Percentiles rank a stretch among this genome's conserved stretches.
phyloP scores from a whole-genome alignment of 2,113 vertebrate species.

The Aegithalos caudatus region DNA sequence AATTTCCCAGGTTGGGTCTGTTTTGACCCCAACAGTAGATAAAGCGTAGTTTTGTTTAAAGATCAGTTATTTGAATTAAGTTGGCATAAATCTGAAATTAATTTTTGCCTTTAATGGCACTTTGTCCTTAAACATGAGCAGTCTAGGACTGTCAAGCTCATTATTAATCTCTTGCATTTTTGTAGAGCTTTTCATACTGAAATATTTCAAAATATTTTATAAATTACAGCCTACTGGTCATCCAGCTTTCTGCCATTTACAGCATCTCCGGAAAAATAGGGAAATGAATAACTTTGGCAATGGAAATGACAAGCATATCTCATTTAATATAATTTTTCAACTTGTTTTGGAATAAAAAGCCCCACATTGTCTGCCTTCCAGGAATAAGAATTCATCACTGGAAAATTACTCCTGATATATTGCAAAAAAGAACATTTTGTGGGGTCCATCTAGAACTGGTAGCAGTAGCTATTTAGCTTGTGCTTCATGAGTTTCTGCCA shows the following conservation, averaged over 20 bases:
- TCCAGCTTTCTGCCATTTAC: not conserved
- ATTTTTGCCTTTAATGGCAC: not conserved
- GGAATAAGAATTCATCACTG: not conserved
- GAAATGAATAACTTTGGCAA: not conserved
- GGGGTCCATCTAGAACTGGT: not conserved
- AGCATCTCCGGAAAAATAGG: not conserved
- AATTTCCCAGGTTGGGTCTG: not conserved
- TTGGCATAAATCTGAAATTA: not conserved
- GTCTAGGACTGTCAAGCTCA: not conserved
- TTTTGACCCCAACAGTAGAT: not conserved
- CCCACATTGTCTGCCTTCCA: not conserved
- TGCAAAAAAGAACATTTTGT: not conserved
- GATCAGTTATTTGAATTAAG: not conserved
- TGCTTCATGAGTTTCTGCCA: not conserved
- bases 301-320: not conserved
- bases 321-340: not conserved
- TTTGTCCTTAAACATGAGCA: not conserved
- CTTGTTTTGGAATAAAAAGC: not conserved
- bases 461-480: not conserved
- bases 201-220: not conserved
- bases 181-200: not conserved
- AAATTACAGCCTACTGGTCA: not conserved
- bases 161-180: not conserved
- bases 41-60: not conserved
- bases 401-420: not conserved